phyloP scores from a whole-genome alignment of 2,797 vertebrate species.

The Thunnus albacares region DNA sequence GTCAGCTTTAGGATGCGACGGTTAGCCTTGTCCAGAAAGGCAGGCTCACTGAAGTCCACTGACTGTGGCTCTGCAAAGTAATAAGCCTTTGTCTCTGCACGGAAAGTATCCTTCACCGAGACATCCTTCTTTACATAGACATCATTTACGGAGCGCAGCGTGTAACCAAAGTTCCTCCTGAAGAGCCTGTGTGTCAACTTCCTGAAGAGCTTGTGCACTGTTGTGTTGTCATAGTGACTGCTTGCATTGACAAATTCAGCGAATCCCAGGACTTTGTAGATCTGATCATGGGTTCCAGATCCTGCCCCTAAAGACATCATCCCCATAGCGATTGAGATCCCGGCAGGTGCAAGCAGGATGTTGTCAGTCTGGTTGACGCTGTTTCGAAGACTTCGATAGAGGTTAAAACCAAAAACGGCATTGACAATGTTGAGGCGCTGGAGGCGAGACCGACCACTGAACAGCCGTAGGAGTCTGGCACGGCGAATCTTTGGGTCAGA shows the following conservation, averaged over 20 bases:
- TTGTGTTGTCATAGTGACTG: conserved; percentile 91
- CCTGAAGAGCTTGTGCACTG: conserved; percentile 95
- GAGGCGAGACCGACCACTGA: conserved; percentile 92
- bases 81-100: conserved; percentile 86
- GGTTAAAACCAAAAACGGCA: conserved; percentile 92
- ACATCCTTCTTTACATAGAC: conserved; percentile 91
- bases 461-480: conserved; percentile 91
- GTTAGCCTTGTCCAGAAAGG: conserved; percentile 91
- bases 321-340: conserved; percentile 96
- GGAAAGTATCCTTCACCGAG: conserved; percentile 87
- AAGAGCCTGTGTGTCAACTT: conserved; percentile 97
- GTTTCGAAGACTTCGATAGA: conserved; percentile 92
- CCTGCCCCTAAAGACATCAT: conserved; percentile 93
- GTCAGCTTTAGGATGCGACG: conserved; percentile 92
- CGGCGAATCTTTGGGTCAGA: conserved; percentile 87
- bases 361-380: conserved; percentile 89
- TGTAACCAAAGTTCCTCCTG: conserved; percentile 96
- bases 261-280: conserved; percentile 90
- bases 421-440: conserved; percentile 95
- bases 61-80: conserved; percentile 94
- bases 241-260: conserved; percentile 94
- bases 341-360: conserved; percentile 94
- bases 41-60: conserved; percentile 91
- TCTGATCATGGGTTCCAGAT: conserved; percentile 87
- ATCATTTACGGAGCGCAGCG: conserved; percentile 92